Base-by-base conservation (phyloP, 2,113 vertebrate species). In the Seriola rivoliana region DNA sequence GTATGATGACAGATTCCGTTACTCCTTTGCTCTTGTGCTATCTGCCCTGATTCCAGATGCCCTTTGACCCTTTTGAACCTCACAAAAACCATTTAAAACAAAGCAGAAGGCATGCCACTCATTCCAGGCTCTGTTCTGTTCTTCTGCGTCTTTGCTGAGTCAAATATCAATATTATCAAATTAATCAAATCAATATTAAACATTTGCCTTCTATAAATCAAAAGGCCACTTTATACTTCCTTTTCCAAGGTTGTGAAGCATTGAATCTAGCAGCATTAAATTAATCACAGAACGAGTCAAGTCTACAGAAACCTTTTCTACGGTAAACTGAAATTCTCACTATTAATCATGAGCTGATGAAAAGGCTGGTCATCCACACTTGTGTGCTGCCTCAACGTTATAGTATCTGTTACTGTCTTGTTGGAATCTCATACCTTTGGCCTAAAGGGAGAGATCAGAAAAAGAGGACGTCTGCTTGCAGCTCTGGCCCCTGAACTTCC, bases 371-470 rank as follows among this genome's bases (percentile, higher is more conserved):
- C 9, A 59, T 50, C 52, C 8, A 29, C 10, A 44, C 23, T 75
- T 77, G 12, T 73, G 36, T 75, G 44, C 25, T 50, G 36, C 52
- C 46, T 85, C 21, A 50, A 16, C 40, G 23, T 17, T 46, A 48
- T 38, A 55, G 81, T 88, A 85, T 85, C 65, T 75, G 42, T 86
- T 86, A 82, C 76, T 77, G 73, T 52, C 29, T n/a, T 72, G 71
- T 62, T 82, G 79, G 73, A 88, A 88, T 79, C 25, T 73, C 83
- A 86, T 73, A 78, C 54, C 11, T 66, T 48, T 85, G 54, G 68
- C 87, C 50, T 84, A 8, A 74, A 81, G 73, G 55, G 36, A 44
- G 57, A 5, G 12, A 57, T 59, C 13, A 58, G 67, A 60, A 67
- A 76, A 76, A 80, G 6, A 44, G 68, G 32, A 64, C 17, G 13